Percentiles rank a stretch among this genome's conserved stretches.
Evolutionary conservation across 2,888 invertebrate genomes (phyloP).

Genomic region (Hylaea fasciaria): DNA sequence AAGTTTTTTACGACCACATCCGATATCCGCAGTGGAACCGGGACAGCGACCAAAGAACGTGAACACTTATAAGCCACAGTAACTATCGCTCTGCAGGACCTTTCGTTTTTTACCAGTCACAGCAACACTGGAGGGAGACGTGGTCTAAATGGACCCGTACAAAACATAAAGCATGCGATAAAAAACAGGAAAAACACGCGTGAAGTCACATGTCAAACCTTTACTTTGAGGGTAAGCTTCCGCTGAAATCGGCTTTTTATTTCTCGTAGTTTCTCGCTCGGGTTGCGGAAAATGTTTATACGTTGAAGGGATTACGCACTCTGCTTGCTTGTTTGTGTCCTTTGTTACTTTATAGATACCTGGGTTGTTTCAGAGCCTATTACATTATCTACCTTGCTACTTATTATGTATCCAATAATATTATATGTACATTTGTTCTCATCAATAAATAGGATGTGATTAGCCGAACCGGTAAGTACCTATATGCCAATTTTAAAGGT

Average conservation of each 20-base stretch:
- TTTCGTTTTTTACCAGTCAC: not conserved
- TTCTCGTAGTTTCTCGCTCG: constrained; percentile 29
- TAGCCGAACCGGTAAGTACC: no score
- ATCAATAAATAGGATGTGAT: no score
- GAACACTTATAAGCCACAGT: no score
- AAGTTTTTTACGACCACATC: no score
- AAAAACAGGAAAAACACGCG: constrained; percentile 44
- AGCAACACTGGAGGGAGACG: constrained; percentile 3
- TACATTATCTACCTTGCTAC: no score
- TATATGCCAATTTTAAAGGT: no score
- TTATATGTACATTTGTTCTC: no score
- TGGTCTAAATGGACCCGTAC: constrained; percentile 31
- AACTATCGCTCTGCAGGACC: no score
- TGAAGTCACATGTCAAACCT: constrained; percentile 47
- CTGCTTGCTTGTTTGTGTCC: constrained; percentile 7
- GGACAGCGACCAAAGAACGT: no score
- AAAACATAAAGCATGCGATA: constrained; percentile 43
- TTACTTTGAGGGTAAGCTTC: constrained; percentile 44
- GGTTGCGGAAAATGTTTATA: constrained; percentile 24
- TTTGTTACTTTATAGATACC: not conserved
- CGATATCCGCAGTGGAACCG: no score
- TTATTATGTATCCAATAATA: no score
- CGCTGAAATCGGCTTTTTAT: constrained; percentile 43
- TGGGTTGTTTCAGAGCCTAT: not conserved
- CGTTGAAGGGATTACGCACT: constrained; percentile 7